Conservation (phyloP, 1,140 invertebrate genomes). For the Conus ventricosus region DNA sequence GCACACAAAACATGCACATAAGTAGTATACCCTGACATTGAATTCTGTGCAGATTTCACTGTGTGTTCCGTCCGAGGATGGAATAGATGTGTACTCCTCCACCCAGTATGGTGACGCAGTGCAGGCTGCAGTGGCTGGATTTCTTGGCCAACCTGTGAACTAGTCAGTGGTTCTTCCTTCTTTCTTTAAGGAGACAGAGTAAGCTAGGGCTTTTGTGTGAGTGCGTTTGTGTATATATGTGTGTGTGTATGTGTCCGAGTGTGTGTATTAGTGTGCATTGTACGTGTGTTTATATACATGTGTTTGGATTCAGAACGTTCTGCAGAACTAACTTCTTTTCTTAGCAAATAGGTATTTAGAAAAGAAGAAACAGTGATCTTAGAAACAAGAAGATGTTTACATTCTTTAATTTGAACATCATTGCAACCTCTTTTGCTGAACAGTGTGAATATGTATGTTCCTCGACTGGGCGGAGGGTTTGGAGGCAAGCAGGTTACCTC, state of each 20-base stretch:
- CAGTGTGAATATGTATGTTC: slow-evolving; percentile 61
- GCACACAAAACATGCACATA: no score
- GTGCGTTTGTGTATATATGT: background rate
- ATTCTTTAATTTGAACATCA: background rate
- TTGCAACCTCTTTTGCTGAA: slow-evolving; percentile 14
- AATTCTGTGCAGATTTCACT: slow-evolving; percentile 53
- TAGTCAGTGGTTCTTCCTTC: slow-evolving; percentile 39
- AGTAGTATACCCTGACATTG: no score
- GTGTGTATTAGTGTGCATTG: background rate
- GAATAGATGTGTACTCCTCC: slow-evolving; percentile 65
- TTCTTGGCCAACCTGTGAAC: slow-evolving; percentile 74
- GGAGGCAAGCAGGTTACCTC: slow-evolving; percentile 67
- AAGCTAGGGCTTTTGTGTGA: background rate
- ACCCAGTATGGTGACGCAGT: slow-evolving; percentile 78
- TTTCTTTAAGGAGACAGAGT: background rate
- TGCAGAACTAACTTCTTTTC: no score
- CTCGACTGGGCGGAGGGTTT: slow-evolving; percentile 73
- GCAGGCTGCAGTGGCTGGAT: slow-evolving; percentile 79
- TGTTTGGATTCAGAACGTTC: background rate
- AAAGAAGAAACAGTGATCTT: no score
- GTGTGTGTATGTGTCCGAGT: slow-evolving; percentile 9
- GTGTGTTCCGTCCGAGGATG: slow-evolving; percentile 72
- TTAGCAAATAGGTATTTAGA: no score
- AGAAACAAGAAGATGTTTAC: no score
- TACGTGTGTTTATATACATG: background rate